These are phyloP conservation scores for Drosophila lacertosa DNA, from an alignment of 1,140 invertebrate species.

Conservation along the genomic window DNA sequence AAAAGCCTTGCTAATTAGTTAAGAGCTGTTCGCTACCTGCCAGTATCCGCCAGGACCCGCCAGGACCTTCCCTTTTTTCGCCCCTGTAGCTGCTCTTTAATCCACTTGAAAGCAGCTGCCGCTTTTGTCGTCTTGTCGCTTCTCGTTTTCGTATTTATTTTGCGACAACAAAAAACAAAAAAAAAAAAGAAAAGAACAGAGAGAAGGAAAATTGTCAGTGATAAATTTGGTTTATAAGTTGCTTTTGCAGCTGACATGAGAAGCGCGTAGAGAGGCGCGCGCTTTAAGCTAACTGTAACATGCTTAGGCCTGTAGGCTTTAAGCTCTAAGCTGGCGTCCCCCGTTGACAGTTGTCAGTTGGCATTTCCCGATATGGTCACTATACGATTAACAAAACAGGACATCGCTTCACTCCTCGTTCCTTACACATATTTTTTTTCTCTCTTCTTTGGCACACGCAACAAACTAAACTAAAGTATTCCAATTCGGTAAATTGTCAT, in stretches of 20 bases:
- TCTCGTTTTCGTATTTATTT: slow-evolving; percentile 45
- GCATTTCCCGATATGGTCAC: slow-evolving; percentile 25
- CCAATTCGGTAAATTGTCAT: slow-evolving; percentile 43
- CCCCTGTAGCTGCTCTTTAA: slow-evolving; percentile 7
- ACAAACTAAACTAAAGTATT: slow-evolving; percentile 42
- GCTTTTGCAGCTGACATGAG: slow-evolving; percentile 25
- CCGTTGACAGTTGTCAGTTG: slow-evolving; percentile 38
- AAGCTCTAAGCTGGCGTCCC: slow-evolving; percentile 28
- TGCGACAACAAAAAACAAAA: background rate
- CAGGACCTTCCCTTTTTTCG: too few relatives aligned
- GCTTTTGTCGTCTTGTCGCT: slow-evolving; percentile 33
- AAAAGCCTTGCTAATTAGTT: slow-evolving; percentile 46
- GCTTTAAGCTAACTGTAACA: slow-evolving; percentile 2
- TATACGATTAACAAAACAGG: slow-evolving; percentile 25
- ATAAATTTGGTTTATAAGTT: slow-evolving; percentile 56
- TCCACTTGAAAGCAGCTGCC: slow-evolving; percentile 50
- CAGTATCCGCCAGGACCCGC: background rate
- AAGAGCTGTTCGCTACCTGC: slow-evolving; percentile 37
- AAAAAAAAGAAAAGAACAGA: background rate
- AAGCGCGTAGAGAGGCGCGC: slow-evolving; percentile 40
- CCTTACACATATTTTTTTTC: too few relatives aligned
- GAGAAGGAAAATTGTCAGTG: slow-evolving; percentile 48
- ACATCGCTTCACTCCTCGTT: background rate
- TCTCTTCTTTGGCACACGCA: background rate
- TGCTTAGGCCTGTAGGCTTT: slow-evolving; percentile 1